These are phyloP conservation scores for Orchesella cincta DNA, from an alignment of 1,140 invertebrate species.

Conservation along the genomic window DNA sequence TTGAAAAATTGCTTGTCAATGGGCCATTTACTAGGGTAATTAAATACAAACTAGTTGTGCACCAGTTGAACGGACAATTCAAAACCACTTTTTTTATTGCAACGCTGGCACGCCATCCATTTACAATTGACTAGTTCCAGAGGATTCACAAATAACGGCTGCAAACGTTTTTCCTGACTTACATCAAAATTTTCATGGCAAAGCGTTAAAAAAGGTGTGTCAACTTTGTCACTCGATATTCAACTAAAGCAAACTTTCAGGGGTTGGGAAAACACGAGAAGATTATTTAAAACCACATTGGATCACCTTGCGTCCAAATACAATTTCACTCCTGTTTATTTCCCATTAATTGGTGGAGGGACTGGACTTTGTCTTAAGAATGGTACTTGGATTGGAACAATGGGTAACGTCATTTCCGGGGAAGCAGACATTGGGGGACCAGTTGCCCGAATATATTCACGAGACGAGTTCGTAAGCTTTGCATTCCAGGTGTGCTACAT, in stretches of 20 bases:
- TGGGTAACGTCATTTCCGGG: neutral
- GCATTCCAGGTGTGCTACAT: slow-evolving; percentile 36
- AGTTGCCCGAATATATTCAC: neutral
- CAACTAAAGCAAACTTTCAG: slow-evolving; percentile 32
- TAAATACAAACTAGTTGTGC: neutral
- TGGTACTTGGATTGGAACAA: slow-evolving; percentile 38
- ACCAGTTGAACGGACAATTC: neutral
- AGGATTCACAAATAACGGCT: neutral
- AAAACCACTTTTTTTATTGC: neutral
- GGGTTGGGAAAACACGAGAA: slow-evolving; percentile 4
- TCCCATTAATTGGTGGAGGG: slow-evolving; percentile 40
- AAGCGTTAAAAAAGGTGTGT: slow-evolving; percentile 10
- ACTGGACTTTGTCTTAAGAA: slow-evolving; percentile 32
- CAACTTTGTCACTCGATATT: slow-evolving; percentile 15
- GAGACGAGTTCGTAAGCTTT: slow-evolving; percentile 29
- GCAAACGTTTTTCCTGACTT: neutral
- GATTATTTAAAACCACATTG: slow-evolving; percentile 13
- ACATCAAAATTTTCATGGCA: slow-evolving; percentile 36
- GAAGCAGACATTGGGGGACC: neutral
- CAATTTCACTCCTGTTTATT: slow-evolving; percentile 39
- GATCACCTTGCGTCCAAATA: slow-evolving; percentile 12
- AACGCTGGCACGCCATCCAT: neutral
- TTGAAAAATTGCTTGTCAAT: neutral
- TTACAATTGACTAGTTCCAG: neutral
- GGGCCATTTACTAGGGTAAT: neutral